Base-by-base conservation (phyloP, 2,113 vertebrate genomes). In the Gymnobelideus leadbeateri region DNA sequence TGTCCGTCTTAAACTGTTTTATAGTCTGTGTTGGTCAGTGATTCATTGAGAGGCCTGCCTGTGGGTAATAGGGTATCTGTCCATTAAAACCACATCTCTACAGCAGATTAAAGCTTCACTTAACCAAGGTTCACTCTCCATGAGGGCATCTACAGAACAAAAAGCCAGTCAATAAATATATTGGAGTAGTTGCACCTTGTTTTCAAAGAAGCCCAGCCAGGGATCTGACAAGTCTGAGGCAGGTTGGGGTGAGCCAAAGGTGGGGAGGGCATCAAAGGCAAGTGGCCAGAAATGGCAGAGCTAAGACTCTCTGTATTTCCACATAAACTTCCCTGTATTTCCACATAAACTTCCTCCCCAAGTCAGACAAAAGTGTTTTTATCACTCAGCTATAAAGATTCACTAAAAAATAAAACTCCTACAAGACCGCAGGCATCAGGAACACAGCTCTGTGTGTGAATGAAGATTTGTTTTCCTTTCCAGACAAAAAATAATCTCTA, bases 31-130 rank as follows among this genome's bases (percentile, higher is more conserved):
- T n/a, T 68, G 92, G 50, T 93, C 51, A 84, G 46, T 90, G 89
- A 90, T 90, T 90, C 46, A 90, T 43, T 84, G 68, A 84, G n/a
- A 84, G 51, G 84, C 53, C 7, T 0, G 0, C 26, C 68, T 77
- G 49, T 46, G 31, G 0, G 0, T 31, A 93, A 49, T 53, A 46
- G 8, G 24, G 21, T 12, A 2, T 90, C 1, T 16, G 0, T 77
- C 3, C n/a, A 6, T 46, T 89, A 12, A 54, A 50, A 68, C 28
- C 0, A 14, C 26, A 7, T 8, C 0, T 19, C 25, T 8, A 49
- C 55, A 21, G 91, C 50, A 6, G 68, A 84, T 84, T 84, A 43
- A 84, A 84, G 68, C 21, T 91, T 49, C 94, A 90, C 28, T 92
- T 89, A 84, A 84, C 68, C n/a, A 84, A 84, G 68, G 68, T 84